A percentile compares a stretch with the other conserved stretches of the same genome.
These are phyloP conservation scores for Ceyx erithaca DNA, from an alignment of 2,797 vertebrate genomes.

Conservation along the genomic window DNA sequence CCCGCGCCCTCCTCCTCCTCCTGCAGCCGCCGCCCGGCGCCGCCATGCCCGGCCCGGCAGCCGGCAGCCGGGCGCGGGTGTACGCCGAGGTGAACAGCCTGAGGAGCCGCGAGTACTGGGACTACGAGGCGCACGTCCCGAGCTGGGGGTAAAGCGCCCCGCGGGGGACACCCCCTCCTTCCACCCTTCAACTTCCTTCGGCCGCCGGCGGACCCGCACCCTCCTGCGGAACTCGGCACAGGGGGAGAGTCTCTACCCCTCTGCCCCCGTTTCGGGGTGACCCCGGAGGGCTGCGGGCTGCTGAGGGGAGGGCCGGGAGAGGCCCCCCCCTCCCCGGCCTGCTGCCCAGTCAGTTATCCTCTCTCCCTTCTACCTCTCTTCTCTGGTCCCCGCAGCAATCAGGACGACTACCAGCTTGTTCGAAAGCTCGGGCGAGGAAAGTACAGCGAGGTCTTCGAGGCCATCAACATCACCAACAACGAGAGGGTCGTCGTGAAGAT, in stretches of 20 bases:
- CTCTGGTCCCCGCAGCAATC: conserved; percentile 85
- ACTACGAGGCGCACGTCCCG: conserved; percentile 94
- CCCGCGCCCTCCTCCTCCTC: conserved; percentile 58
- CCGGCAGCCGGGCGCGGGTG: conserved; percentile 96
- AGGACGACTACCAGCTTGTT: conserved; percentile 97
- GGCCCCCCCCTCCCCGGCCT: not conserved
- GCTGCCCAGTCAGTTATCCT: conserved; percentile 3
- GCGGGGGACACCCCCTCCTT: not conserved
- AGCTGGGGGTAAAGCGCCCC: conserved; percentile 91
- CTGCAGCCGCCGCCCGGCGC: conserved; percentile 73
- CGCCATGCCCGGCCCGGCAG: conserved; percentile 95
- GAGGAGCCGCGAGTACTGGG: conserved; percentile 97
- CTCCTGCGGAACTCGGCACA: not conserved
- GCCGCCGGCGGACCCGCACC: not conserved
- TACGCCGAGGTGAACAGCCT: conserved; percentile 97
- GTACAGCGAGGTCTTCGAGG: conserved; percentile 98
- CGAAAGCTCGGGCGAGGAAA: conserved; percentile 96
- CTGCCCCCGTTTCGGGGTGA: not conserved
- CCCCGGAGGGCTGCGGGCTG: not conserved
- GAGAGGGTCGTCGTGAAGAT: conserved; percentile 98
- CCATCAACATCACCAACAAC: conserved; percentile 98
- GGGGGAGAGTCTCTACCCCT: not conserved
- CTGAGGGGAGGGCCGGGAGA: not conserved
- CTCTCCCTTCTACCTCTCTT: not conserved
- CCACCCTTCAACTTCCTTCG: not conserved